Conservation (phyloP, 2,113 vertebrate species). For the Penelope pileata region DNA sequence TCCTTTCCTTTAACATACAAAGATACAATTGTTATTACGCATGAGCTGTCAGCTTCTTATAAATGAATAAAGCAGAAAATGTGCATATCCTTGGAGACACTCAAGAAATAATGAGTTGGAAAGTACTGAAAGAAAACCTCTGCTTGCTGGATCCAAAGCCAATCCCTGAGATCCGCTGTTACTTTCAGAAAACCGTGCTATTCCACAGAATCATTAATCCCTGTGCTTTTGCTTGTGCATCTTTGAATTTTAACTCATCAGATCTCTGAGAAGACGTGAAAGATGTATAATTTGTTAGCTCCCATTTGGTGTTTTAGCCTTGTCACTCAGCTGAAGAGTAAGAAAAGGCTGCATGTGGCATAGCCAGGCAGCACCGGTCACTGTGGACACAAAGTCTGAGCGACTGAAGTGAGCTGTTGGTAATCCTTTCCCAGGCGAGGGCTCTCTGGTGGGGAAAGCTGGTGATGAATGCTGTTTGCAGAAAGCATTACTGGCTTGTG, state of each 20-base stretch:
- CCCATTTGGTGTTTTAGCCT: not conserved
- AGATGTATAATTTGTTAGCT: not conserved
- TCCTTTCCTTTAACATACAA: not conserved
- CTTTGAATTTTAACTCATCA: not conserved
- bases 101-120: not conserved
- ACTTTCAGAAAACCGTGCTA: not conserved
- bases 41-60: not conserved
- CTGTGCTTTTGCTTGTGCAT: not conserved
- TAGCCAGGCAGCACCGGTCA: not conserved
- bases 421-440: not conserved
- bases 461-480: not conserved
- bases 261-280: not conserved
- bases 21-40: rapidly evolving
- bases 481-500: not conserved
- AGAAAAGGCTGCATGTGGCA: rapidly evolving
- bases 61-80: not conserved
- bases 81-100: not conserved
- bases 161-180: not conserved
- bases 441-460: not conserved
- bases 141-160: not conserved
- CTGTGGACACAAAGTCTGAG: not conserved
- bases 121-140: not conserved
- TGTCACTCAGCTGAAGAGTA: not conserved
- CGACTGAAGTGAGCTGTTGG: not conserved
- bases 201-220: not conserved